A percentile compares a stretch with the other conserved stretches of the same genome.
Conservation (phyloP, 2,113 vertebrate genomes). For the Gadus chalcogrammus region DNA sequence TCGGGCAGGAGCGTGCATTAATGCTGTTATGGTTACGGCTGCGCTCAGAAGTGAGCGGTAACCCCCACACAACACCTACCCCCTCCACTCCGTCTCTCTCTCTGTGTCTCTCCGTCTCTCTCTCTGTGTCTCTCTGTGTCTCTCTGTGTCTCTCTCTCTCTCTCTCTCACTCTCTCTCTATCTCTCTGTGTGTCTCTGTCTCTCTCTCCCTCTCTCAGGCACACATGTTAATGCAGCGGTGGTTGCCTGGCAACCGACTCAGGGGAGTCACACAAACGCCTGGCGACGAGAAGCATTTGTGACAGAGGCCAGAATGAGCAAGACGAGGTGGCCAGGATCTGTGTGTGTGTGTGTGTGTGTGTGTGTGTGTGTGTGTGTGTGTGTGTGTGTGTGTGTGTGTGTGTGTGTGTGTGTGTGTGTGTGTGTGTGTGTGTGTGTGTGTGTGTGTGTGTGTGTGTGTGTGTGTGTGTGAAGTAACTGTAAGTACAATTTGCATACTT, state of each 20-base stretch:
- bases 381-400: conserved; percentile 4
- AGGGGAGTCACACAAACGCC: conserved; percentile 73
- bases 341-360: background rate
- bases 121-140: background rate
- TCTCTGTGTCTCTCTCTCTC: background rate
- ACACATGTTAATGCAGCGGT: conserved; percentile 82
- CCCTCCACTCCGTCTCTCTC: background rate
- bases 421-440: conserved; percentile 4
- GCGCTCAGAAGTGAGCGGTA: conserved; percentile 66
- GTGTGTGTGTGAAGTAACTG: background rate
- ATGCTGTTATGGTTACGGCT: conserved; percentile 51
- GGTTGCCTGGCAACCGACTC: conserved; percentile 89
- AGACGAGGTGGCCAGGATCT: background rate
- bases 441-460: background rate
- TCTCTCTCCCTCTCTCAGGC: conserved; percentile 51
- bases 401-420: conserved; percentile 6
- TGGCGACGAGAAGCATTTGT: conserved; percentile 59
- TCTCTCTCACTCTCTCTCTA: background rate
- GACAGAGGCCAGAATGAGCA: conserved; percentile 54
- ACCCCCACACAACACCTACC: conserved; percentile 50
- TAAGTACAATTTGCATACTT: no score
- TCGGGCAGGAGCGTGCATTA: conserved; percentile 18
- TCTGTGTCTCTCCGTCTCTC: background rate
- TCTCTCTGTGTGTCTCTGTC: background rate
- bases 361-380: conserved; percentile 2